phyloP scores from a whole-genome alignment of 2,797 vertebrate genomes.

The Macropus fuliginosus region DNA sequence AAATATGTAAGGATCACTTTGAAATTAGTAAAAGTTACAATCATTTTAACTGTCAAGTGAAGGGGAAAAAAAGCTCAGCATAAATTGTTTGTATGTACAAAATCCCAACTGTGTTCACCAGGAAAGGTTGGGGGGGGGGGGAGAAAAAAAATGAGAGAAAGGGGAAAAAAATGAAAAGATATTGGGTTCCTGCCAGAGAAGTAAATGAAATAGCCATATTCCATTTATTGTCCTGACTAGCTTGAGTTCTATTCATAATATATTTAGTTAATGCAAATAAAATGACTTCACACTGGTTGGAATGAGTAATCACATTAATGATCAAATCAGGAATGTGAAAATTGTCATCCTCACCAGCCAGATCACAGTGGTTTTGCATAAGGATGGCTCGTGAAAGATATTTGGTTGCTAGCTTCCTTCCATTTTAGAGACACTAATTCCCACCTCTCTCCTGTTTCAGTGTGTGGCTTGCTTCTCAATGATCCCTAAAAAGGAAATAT shows the following conservation, averaged over 20 bases:
- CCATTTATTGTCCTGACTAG: constrained; percentile 65
- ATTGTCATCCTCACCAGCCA: constrained; percentile 49
- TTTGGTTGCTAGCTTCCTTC: constrained; percentile 31
- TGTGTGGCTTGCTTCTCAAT: constrained; percentile 67
- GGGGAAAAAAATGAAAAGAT: constrained; percentile 60
- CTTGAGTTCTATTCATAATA: constrained; percentile 73
- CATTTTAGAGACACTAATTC: constrained; percentile 26
- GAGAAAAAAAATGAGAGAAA: constrained; percentile 61
- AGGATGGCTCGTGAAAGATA: constrained; percentile 49
- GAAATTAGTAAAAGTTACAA: constrained; percentile 42
- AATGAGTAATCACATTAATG: constrained; percentile 50
- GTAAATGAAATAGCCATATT: constrained; percentile 75
- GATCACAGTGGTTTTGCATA: constrained; percentile 22
- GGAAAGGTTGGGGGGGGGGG: constrained; percentile 38
- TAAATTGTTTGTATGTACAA: background rate
- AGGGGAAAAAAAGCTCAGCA: background rate
- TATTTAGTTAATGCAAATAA: constrained; percentile 77
- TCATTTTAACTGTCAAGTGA: constrained; percentile 21
- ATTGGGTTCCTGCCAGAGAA: constrained; percentile 72
- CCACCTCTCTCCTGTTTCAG: constrained; percentile 52
- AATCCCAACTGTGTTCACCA: constrained; percentile 69
- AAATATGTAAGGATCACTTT: background rate
- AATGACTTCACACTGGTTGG: constrained; percentile 67
- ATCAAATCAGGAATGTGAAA: constrained; percentile 64
- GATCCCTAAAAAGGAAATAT: constrained; percentile 72